phyloP scores from a whole-genome alignment of 2,113 vertebrate genomes.

The Eulemur rufifrons region DNA sequence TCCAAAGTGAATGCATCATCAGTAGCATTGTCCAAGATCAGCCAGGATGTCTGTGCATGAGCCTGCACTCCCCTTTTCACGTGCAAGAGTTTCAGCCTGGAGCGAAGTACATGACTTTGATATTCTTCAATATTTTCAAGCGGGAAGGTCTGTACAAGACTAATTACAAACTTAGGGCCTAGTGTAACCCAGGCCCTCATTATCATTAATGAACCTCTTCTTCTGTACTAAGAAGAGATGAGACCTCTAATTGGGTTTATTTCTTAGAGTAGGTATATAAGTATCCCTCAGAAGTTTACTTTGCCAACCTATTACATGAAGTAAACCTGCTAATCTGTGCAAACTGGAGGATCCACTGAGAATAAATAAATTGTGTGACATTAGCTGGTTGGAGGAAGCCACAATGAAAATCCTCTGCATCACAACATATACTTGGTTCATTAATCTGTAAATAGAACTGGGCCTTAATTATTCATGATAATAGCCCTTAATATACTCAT shows the following conservation, averaged over 20 bases:
- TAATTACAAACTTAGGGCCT: slow-evolving; percentile 79
- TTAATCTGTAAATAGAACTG: slow-evolving; percentile 54
- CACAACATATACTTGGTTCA: slow-evolving; percentile 24
- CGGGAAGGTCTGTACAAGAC: slow-evolving; percentile 77
- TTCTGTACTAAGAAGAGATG: slow-evolving; percentile 71
- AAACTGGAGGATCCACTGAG: not conserved
- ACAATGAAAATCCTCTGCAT: slow-evolving; percentile 57
- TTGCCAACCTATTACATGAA: slow-evolving; percentile 41
- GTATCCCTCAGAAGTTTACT: slow-evolving; percentile 60
- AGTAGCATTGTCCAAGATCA: not conserved
- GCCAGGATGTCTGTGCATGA: not conserved
- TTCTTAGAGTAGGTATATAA: slow-evolving; percentile 62
- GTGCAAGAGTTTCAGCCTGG: not conserved
- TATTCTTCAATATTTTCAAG: slow-evolving; percentile 72
- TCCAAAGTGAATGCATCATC: not conserved
- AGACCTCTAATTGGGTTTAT: slow-evolving; percentile 68
- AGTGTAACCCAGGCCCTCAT: slow-evolving; percentile 76
- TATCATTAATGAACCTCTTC: slow-evolving; percentile 80
- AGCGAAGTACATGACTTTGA: slow-evolving; percentile 11
- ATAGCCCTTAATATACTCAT: slow-evolving; percentile 69
- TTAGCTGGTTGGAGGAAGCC: not conserved
- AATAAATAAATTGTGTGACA: slow-evolving; percentile 47
- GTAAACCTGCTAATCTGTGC: slow-evolving; percentile 25
- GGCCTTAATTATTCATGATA: slow-evolving; percentile 78
- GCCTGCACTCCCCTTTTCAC: not conserved